These are phyloP conservation scores for Drosophila pallidifrons DNA, from an alignment of 1,140 invertebrate genomes.

Conservation along the genomic window DNA sequence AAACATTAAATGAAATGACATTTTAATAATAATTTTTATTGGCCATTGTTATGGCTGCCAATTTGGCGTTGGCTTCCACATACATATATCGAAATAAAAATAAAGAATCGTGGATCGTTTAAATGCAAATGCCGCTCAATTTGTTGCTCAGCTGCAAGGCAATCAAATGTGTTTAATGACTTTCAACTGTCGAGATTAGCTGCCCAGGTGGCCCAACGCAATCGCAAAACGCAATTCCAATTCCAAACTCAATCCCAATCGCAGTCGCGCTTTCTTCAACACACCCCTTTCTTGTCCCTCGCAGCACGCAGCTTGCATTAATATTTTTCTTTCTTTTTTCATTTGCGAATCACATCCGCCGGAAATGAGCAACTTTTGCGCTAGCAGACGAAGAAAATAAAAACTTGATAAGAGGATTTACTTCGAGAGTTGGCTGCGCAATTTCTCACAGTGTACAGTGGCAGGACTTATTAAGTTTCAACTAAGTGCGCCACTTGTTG, in stretches of 20 bases:
- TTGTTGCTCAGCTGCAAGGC: constrained; percentile 14
- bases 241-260: not conserved
- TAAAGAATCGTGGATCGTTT: constrained; percentile 55
- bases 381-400: not conserved
- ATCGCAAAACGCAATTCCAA: not conserved
- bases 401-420: constrained; percentile 1
- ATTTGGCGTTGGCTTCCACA: not conserved
- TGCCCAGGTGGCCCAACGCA: constrained; percentile 11
- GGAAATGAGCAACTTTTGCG: constrained; percentile 69
- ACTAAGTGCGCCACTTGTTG: constrained; percentile 67
- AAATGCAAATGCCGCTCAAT: constrained; percentile 64
- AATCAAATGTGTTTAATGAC: constrained; percentile 75
- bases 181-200: constrained; percentile 14
- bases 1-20: constrained; percentile 43
- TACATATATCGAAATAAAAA: constrained; percentile 13
- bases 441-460: constrained; percentile 12
- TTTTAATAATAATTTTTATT: constrained; percentile 39
- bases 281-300: not conserved
- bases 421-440: not conserved
- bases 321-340: constrained; percentile 44
- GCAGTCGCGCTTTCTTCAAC: not conserved
- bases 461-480: constrained; percentile 76
- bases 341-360: constrained; percentile 68
- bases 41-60: constrained; percentile 34
- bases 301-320: constrained; percentile 67